Conservation (phyloP, 1,140 invertebrate species). For the Leguminivora glycinivorella region DNA sequence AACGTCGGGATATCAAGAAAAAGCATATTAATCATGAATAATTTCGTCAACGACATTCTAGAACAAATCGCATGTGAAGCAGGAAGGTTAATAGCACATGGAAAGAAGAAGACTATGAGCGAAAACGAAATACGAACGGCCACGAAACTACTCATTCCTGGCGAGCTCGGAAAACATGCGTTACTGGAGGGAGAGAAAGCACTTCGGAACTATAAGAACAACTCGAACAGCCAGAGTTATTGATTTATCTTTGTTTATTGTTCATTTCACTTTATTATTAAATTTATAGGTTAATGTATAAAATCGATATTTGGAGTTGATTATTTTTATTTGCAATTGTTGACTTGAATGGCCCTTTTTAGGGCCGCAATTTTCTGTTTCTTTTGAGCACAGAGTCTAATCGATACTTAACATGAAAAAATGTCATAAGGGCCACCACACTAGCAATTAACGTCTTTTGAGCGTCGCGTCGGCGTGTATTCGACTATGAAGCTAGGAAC, state of each 20-base stretch:
- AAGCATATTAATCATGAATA: constrained; percentile 83
- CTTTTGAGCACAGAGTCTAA: neutral
- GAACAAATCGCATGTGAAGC: constrained; percentile 82
- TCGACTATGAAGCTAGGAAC: too few relatives aligned
- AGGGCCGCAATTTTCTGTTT: constrained; percentile 14
- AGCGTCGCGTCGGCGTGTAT: too few relatives aligned
- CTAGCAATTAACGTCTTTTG: too few relatives aligned
- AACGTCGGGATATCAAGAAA: constrained; percentile 70
- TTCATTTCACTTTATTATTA: too few relatives aligned
- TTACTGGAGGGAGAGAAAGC: constrained; percentile 81
- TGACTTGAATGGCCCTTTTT: constrained; percentile 24
- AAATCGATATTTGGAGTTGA: neutral
- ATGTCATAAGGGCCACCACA: too few relatives aligned
- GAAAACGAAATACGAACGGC: constrained; percentile 73
- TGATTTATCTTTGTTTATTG: too few relatives aligned
- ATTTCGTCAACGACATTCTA: constrained; percentile 78
- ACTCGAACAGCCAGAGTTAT: constrained; percentile 23
- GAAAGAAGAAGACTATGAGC: constrained; percentile 79
- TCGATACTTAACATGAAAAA: neutral
- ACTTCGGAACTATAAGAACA: constrained; percentile 73
- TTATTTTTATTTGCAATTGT: constrained; percentile 9
- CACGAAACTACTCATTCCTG: constrained; percentile 65
- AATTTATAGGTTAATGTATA: neutral
- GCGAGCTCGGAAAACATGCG: constrained; percentile 56
- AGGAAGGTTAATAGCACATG: constrained; percentile 74